A percentile compares a stretch with the other conserved stretches of the same genome.
Evolutionary conservation across 2,113 vertebrate genomes (phyloP).

Genomic region (Paradoxurus hermaphroditus): DNA sequence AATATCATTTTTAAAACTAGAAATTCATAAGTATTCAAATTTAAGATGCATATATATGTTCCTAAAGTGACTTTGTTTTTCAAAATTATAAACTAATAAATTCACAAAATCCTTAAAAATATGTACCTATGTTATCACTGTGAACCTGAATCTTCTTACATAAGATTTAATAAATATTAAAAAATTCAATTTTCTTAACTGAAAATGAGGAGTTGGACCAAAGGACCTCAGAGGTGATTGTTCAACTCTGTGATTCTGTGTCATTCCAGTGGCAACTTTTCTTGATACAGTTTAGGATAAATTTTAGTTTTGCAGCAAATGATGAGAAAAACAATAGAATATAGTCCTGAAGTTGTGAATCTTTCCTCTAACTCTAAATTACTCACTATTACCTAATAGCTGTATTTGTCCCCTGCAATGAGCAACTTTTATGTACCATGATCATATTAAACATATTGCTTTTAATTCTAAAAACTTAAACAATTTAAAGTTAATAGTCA

Average conservation of each 20-base stretch:
- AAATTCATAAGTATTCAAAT: constrained; percentile 26
- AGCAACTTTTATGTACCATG: constrained; percentile 44
- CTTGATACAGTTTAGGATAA: background rate
- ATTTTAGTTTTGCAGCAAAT: constrained; percentile 35
- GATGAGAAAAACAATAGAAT: background rate
- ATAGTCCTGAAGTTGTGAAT: background rate
- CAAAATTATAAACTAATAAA: constrained; percentile 26
- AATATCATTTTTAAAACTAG: constrained; percentile 50
- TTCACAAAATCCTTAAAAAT: background rate
- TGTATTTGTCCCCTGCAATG: background rate
- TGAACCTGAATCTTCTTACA: constrained; percentile 6
- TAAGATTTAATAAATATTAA: constrained; percentile 1
- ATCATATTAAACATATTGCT: background rate
- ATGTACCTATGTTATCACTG: background rate
- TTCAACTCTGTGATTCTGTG: background rate
- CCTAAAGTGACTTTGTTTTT: background rate
- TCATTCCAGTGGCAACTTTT: background rate
- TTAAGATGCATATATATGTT: background rate
- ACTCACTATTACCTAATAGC: background rate
- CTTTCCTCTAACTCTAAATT: background rate
- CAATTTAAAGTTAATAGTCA: constrained; percentile 54
- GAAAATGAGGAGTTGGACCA: background rate
- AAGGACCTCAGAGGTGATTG: background rate
- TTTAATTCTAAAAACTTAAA: constrained; percentile 7
- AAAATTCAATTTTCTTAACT: background rate